Evolutionary conservation across 2,113 vertebrate species (phyloP).

Genomic region (Rhynchopsitta pachyrhyncha): DNA sequence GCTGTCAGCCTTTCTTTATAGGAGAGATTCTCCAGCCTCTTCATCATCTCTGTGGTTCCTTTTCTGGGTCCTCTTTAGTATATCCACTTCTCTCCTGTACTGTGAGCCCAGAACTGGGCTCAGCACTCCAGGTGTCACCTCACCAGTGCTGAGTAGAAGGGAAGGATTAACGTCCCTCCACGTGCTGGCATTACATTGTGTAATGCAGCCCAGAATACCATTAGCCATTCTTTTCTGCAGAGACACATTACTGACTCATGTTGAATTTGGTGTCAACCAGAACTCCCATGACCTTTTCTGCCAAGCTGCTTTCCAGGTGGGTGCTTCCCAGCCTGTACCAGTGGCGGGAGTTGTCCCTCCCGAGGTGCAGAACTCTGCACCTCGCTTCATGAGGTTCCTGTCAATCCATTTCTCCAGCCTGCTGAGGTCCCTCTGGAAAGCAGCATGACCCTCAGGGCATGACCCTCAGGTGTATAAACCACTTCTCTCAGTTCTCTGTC

Average conservation of each 20-base stretch:
- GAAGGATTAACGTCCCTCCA: background rate
- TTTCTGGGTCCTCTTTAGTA: too few species aligned
- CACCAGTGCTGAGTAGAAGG: background rate
- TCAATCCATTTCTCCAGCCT: background rate
- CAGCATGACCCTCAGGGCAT: background rate
- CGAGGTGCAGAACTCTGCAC: background rate
- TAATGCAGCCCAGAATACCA: background rate
- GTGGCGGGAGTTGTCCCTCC: fast-evolving
- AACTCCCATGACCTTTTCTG: background rate
- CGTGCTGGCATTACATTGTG: background rate
- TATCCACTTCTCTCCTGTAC: background rate
- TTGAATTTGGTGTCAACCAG: background rate
- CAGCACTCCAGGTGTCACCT: background rate
- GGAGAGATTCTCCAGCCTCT: background rate
- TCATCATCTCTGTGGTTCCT: background rate
- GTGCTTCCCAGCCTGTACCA: background rate
- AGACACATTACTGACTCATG: background rate
- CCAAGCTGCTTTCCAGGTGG: background rate
- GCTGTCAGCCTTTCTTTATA: background rate
- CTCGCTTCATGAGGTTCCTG: background rate
- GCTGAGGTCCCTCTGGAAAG: background rate
- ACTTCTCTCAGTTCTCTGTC: background rate
- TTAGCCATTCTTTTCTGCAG: background rate
- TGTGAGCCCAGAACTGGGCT: background rate
- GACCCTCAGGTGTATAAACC: background rate